phyloP scores from a whole-genome alignment of 2,797 vertebrate species.

The Spinus olivaceus region DNA sequence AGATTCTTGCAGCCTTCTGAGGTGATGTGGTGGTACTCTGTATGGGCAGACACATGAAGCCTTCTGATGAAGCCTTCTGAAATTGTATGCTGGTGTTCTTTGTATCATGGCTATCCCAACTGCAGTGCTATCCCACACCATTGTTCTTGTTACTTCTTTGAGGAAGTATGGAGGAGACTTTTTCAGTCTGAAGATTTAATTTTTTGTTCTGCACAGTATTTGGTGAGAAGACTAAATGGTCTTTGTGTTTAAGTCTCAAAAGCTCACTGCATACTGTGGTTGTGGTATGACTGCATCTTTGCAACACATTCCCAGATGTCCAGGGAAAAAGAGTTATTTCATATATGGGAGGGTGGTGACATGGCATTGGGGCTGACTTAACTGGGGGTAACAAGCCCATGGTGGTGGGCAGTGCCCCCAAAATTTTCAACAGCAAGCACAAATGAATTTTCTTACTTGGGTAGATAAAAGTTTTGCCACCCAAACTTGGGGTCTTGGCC shows the following conservation, averaged over 20 bases:
- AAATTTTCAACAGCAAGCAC: neutral
- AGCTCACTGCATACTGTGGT: neutral
- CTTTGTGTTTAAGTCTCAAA: neutral
- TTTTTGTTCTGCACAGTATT: neutral
- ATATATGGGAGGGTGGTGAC: neutral
- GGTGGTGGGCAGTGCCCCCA: neutral
- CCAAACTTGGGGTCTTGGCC: neutral
- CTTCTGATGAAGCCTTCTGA: neutral
- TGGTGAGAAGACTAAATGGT: neutral
- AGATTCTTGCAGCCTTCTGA: neutral
- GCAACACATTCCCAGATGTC: neutral
- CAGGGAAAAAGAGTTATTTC: neutral
- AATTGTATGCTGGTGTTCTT: neutral
- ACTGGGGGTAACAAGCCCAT: neutral
- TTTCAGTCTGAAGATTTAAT: neutral
- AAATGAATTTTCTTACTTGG: neutral
- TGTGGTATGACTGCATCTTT: neutral
- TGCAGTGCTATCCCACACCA: neutral
- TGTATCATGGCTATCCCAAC: neutral
- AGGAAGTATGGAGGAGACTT: neutral
- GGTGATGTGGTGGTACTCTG: neutral
- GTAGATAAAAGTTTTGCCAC: neutral
- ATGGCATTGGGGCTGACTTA: neutral
- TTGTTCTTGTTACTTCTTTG: neutral
- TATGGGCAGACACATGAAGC: neutral